Evolutionary conservation across 2,113 vertebrate genomes (phyloP), one percentile per base, ranked within the genome.

Genomic region (Melanerpes aurifrons): DNA sequence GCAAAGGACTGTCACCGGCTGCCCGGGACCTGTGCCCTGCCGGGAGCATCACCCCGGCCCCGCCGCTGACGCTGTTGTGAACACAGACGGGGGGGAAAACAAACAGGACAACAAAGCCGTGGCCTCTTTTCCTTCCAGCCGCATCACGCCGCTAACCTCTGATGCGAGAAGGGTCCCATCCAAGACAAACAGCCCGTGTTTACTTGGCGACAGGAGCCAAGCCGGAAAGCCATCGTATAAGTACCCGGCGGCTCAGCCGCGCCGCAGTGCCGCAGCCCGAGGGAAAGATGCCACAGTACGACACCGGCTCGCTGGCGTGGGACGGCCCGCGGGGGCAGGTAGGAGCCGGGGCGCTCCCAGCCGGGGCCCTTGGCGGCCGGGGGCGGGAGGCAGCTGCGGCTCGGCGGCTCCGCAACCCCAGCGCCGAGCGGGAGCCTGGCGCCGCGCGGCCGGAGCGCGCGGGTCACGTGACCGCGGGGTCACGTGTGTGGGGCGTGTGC

Each of bases 121-220:
- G 77, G 29, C 58, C 82, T 25, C 28, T 43, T 54, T 9, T 12
- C 12, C 54, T 59, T 21, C 3, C 59, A 10, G 0, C 14, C 62
- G 28, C n/a, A 15, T 47, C 68, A 31, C 29, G 37, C 40, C 5
- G 57, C 13, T 32, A 12, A 43, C 61, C 21, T 4, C 40, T 71
- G 92, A 59, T 2, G 48, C n/a, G 15, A 26, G 21, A 22, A 20
- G 32, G 10, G 6, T 26, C 57, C 48, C 54, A 1, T 2, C 93
- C 94, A 87, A 32, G 48, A 2, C 92, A 94, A 95, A 92, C 92
- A 82, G 15, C 1, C 32, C 7, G 45, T 84, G 95, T 95, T 92
- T 94, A 1, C 21, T 8, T 7, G 37, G 74, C 48, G 14, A 28
- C 71, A 1, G 4, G 45, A 21, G 57, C 57, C 83, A 2, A 2